These are phyloP conservation scores for Amphipyra tragopoginis DNA, from an alignment of 2,888 invertebrate genomes.

Conservation along the genomic window DNA sequence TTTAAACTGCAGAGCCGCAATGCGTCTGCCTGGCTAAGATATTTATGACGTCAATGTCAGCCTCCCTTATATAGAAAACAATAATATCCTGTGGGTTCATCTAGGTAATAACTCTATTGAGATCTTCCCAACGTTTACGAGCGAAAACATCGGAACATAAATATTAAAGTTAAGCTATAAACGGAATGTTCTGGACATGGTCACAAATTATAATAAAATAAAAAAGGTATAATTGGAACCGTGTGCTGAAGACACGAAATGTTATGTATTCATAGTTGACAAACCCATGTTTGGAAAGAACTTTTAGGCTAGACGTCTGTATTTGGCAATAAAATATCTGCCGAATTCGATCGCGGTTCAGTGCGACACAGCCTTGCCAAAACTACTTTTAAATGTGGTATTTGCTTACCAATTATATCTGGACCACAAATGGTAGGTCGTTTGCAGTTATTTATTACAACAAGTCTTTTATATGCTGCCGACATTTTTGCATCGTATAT, in stretches of 20 bases:
- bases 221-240: constrained; percentile 7
- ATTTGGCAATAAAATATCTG: constrained; percentile 48
- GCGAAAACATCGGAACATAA: constrained; percentile 48
- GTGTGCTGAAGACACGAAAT: constrained; percentile 3
- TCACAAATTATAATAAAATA: constrained; percentile 16
- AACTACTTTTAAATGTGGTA: constrained; percentile 46
- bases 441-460: constrained; percentile 39
- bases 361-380: constrained; percentile 38
- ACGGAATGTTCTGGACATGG: constrained; percentile 39
- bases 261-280: constrained; percentile 23
- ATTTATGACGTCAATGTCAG: constrained; percentile 53
- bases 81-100: constrained; percentile 25
- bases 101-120: constrained; percentile 38
- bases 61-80: constrained; percentile 26
- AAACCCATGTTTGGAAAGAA: constrained; percentile 30
- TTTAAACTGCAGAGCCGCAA: constrained; percentile 9
- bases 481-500: constrained; percentile 19
- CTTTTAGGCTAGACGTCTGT: constrained; percentile 16
- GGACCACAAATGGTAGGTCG: constrained; percentile 35
- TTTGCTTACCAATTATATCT: constrained; percentile 42
- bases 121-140: constrained; percentile 43
- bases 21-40: constrained; percentile 17
- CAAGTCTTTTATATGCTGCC: constrained; percentile 21
- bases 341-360: constrained; percentile 20
- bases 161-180: constrained; percentile 59